phyloP scores from a whole-genome alignment of 2,113 vertebrate genomes.

The Loxodonta africana region DNA sequence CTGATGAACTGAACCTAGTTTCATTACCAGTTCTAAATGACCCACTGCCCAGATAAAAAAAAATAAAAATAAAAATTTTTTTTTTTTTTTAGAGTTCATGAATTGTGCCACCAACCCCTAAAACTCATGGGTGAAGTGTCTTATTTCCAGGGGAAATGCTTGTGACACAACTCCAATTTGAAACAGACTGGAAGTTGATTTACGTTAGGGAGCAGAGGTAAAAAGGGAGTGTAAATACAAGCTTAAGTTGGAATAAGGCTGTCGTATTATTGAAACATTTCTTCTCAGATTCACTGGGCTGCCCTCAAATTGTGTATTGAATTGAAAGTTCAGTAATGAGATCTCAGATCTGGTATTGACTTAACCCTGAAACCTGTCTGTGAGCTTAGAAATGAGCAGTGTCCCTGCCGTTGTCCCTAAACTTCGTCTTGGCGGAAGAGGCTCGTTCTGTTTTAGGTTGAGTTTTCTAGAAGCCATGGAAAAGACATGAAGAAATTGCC shows the following conservation, averaged over 20 bases:
- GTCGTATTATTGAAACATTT: not conserved
- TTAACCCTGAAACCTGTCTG: not conserved
- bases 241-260: constrained; percentile 15
- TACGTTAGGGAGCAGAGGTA: not conserved
- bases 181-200: constrained; percentile 41
- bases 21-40: constrained; percentile 45
- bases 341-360: not conserved
- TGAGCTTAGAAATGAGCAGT: not conserved
- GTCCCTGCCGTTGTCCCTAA: not conserved
- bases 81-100: not conserved
- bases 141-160: constrained; percentile 27
- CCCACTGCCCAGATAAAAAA: not conserved
- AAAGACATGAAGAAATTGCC: not conserved
- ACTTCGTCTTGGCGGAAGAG: not conserved
- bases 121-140: constrained; percentile 26
- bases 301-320: not conserved
- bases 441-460: not conserved
- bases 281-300: not conserved
- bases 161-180: not conserved
- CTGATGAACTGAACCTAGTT: constrained; percentile 35
- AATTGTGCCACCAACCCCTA: constrained; percentile 30
- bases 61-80: too few species aligned
- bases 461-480: not conserved
- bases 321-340: not conserved
- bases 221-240: not conserved